Evolutionary conservation across 2,113 vertebrate genomes (phyloP).

Genomic region (Ceyx melanurus): DNA sequence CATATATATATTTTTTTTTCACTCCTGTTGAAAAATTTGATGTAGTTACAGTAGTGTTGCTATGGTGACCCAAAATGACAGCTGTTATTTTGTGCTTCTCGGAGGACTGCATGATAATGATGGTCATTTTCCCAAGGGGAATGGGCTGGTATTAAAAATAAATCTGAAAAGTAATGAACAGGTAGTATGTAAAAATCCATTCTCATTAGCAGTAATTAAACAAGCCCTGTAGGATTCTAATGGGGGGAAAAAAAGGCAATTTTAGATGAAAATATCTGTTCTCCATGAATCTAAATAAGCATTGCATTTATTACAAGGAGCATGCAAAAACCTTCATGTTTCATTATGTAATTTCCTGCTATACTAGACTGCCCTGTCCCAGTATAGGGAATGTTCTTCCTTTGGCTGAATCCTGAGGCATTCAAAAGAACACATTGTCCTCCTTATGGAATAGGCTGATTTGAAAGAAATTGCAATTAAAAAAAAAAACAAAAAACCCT

Average conservation of each 20-base stretch:
- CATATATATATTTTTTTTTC: neutral
- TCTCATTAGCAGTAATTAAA: conserved; percentile 70
- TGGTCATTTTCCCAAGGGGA: conserved; percentile 44
- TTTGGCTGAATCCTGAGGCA: neutral
- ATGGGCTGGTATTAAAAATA: conserved; percentile 41
- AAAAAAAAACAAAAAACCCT: neutral
- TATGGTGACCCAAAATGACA: conserved; percentile 80
- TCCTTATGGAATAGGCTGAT: neutral
- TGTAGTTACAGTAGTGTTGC: conserved; percentile 80
- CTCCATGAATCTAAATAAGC: neutral
- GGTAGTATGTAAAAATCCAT: conserved; percentile 41
- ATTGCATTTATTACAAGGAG: neutral
- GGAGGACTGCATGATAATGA: conserved; percentile 62
- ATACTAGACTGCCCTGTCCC: neutral
- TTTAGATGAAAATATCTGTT: neutral
- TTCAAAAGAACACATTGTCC: neutral
- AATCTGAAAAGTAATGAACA: conserved; percentile 50
- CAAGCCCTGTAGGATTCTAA: conserved; percentile 25
- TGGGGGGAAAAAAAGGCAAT: neutral
- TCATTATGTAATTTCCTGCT: neutral
- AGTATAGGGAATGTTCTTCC: neutral
- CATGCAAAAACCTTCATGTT: neutral
- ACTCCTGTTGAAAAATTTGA: conserved; percentile 33
- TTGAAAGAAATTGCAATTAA: neutral
- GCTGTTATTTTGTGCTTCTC: conserved; percentile 73